Conservation (phyloP, 1,140 invertebrate genomes). For the Harlomillsia oculata region DNA sequence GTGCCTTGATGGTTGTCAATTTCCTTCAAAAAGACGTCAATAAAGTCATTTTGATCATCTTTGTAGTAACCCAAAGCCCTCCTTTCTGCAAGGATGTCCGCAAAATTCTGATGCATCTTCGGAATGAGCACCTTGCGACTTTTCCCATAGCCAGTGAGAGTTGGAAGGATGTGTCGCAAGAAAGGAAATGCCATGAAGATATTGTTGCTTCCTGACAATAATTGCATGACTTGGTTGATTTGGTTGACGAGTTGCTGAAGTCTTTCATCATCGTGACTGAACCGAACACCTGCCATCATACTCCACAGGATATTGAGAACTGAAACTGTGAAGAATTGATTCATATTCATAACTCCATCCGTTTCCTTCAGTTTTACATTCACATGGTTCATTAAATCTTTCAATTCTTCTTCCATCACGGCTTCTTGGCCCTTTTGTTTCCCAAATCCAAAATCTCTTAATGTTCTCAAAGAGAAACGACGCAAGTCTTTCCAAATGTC, state of each 20-base stretch:
- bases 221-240: constrained; percentile 14
- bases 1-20: constrained; percentile 22
- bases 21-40: constrained; percentile 42
- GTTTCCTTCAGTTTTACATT: constrained; percentile 39
- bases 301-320: constrained; percentile 77
- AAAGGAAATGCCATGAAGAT: constrained; percentile 27
- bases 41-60: constrained; percentile 42
- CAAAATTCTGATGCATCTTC: constrained; percentile 17
- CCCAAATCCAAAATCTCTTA: constrained; percentile 60
- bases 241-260: constrained; percentile 17
- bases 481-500: constrained; percentile 72
- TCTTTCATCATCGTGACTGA: constrained; percentile 39
- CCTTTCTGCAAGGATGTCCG: constrained; percentile 25
- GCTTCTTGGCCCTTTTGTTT: constrained; percentile 27
- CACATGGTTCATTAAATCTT: constrained; percentile 46
- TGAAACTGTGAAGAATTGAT: constrained; percentile 35
- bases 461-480: constrained; percentile 62
- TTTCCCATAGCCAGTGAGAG: constrained; percentile 12
- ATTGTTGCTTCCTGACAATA: constrained; percentile 7
- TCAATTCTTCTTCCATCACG: constrained; percentile 44
- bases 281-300: constrained; percentile 68
- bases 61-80: constrained; percentile 21
- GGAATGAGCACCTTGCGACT: constrained; percentile 1
- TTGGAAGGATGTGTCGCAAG: background rate
- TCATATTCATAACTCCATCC: constrained; percentile 11